Conservation (phyloP, 2,113 vertebrate genomes). For the Catharus minimus region DNA sequence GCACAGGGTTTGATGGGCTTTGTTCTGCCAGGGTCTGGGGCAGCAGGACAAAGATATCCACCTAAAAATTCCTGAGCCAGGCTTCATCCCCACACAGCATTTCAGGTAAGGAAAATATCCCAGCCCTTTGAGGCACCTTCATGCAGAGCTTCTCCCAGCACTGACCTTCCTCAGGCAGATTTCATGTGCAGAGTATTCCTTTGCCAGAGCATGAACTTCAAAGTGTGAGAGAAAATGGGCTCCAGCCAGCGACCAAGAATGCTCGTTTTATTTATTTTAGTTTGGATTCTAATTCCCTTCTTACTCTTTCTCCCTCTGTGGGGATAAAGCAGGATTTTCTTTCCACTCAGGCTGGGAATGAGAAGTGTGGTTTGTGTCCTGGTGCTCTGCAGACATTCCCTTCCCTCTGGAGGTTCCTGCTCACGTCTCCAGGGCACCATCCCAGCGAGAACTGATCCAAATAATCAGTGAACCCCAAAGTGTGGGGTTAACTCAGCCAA, state of each 20-base stretch:
- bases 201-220: neutral
- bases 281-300: constrained; percentile 24
- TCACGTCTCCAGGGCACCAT: neutral
- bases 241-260: constrained; percentile 10
- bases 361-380: neutral
- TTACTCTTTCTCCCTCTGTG: neutral
- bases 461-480: neutral
- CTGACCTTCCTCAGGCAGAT: neutral
- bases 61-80: neutral
- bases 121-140: neutral
- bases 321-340: constrained; percentile 39
- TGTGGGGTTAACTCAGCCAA: neutral
- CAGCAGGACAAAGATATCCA: neutral
- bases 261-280: constrained; percentile 31
- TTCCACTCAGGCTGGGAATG: neutral
- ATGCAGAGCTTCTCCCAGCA: neutral
- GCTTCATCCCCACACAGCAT: neutral
- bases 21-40: neutral
- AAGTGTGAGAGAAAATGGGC: constrained; percentile 6
- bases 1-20: neutral
- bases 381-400: neutral
- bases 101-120: neutral
- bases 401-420: neutral
- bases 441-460: neutral
- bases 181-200: neutral